Base-by-base conservation (phyloP, 2,888 invertebrate species). In the Chymomyza amoena region DNA sequence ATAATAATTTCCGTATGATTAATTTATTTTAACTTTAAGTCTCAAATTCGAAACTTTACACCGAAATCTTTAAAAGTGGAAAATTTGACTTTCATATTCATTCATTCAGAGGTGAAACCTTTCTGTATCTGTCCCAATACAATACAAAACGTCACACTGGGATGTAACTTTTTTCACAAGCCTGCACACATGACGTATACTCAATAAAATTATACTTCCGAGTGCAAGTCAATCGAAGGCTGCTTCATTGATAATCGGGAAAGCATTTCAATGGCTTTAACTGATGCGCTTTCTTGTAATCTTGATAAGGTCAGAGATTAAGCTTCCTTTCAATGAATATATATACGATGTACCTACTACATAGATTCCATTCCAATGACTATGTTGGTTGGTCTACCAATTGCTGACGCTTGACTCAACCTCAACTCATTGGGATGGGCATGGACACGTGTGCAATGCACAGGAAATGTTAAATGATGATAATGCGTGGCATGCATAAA, bases 401-500 rank as follows among this genome's bases (percentile, higher is more conserved):
- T 45, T 45, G 39, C 39, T 45, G 39, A 13, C 39, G 39, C 39
- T 45, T 13, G 39, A 45, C 39, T 45, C 39, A 45, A 45, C 39
- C 4, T 4, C 50, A 61, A 52, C 71, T 62, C 62, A 69, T 61
- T 57, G 51, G 64, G 45, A 61, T 2, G 51, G 57, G n/a, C n/a
- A n/a, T n/a, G n/a, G 13, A 64, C 61, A 68, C 50, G 61, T 81
- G 71, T 76, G 76, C 79, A 79, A 77, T 78, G 80, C 80, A 76
- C 84, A 76, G 83, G 83, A 83, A 83, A 84, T 84, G 83, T 84
- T 84, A 84, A 84, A 84, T 84, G 83, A 84, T 84, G 83, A 84
- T 84, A 84, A 84, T 84, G 83, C 83, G 84, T 70, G 84, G 83
- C 83, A 84, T 86, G 83, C 83, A 84, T 83, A 87, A 83, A 83